A percentile compares a stretch with the other conserved stretches of the same genome.
These are phyloP conservation scores for Drosophila affinis DNA, from an alignment of 2,888 invertebrate genomes.

Conservation along the genomic window DNA sequence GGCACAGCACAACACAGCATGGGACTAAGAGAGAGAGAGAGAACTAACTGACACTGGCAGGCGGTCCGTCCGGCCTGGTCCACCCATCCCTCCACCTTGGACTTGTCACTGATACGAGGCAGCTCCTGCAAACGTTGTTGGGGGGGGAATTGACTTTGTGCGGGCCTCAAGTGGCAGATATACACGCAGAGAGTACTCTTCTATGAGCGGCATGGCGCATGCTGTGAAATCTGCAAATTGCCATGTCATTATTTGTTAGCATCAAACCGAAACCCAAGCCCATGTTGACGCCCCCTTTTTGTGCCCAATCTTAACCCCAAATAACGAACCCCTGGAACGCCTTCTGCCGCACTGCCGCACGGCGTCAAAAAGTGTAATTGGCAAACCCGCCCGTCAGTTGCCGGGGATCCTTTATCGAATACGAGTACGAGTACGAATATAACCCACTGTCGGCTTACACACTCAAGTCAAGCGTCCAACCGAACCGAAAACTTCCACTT, in stretches of 20 bases:
- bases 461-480: slow-evolving; percentile 19
- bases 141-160: slow-evolving; percentile 70
- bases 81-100: slow-evolving; percentile 60
- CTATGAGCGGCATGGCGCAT: slow-evolving; percentile 54
- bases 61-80: slow-evolving; percentile 29
- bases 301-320: slow-evolving; percentile 22
- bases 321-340: neutral
- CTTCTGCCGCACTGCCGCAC: slow-evolving; percentile 42
- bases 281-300: slow-evolving; percentile 24
- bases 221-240: slow-evolving; percentile 83
- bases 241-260: slow-evolving; percentile 83
- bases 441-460: slow-evolving; percentile 41
- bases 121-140: slow-evolving; percentile 16
- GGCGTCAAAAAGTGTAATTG: slow-evolving; percentile 82
- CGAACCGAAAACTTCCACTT: slow-evolving; percentile 25
- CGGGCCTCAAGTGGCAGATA: slow-evolving; percentile 27
- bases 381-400: slow-evolving; percentile 65
- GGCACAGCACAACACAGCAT: slow-evolving; percentile 11
- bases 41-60: slow-evolving; percentile 38
- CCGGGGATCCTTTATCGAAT: slow-evolving; percentile 17
- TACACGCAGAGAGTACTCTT: slow-evolving; percentile 18
- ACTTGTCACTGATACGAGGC: slow-evolving; percentile 70
- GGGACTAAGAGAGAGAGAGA: neutral
- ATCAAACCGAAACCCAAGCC: slow-evolving; percentile 65
- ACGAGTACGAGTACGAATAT: slow-evolving; percentile 20